A percentile compares a stretch with the other conserved stretches of the same genome.
phyloP scores from a whole-genome alignment of 64 coral and sea anemone genomes.

The Porites australiensis region DNA sequence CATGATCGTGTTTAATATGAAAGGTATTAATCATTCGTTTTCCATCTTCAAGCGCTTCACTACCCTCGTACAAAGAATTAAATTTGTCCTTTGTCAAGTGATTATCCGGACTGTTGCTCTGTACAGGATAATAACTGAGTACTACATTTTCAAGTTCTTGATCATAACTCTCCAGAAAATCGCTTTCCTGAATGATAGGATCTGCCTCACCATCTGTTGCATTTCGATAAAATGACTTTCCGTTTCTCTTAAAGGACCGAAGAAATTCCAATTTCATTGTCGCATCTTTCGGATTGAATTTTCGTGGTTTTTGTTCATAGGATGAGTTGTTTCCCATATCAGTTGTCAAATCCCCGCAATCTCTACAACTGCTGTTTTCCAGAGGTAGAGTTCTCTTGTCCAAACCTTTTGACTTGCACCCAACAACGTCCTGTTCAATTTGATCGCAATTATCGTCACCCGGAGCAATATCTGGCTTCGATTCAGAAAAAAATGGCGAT shows the following conservation, averaged over 20 bases:
- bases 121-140: slow-evolving; percentile 4
- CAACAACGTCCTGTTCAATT: neutral
- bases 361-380: neutral
- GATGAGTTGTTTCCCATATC: slow-evolving; percentile 47
- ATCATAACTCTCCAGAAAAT: slow-evolving; percentile 20
- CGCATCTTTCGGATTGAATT: slow-evolving; percentile 29
- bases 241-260: slow-evolving; percentile 35
- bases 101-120: neutral
- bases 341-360: neutral
- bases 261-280: slow-evolving; percentile 23
- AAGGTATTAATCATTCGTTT: slow-evolving; percentile 39
- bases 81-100: slow-evolving; percentile 34
- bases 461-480: slow-evolving; percentile 25
- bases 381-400: neutral
- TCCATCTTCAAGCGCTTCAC: slow-evolving; percentile 13
- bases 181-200: slow-evolving; percentile 17
- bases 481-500: slow-evolving; percentile 37
- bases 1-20: slow-evolving; percentile 12
- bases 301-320: slow-evolving; percentile 39
- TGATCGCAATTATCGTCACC: neutral
- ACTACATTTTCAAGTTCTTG: neutral
- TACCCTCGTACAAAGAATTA: slow-evolving; percentile 28
- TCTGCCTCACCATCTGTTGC: slow-evolving; percentile 24
- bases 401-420: neutral
- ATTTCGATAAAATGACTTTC: slow-evolving; percentile 24